phyloP scores from a whole-genome alignment of 2,113 vertebrate genomes.

The Actenoides hombroni region DNA sequence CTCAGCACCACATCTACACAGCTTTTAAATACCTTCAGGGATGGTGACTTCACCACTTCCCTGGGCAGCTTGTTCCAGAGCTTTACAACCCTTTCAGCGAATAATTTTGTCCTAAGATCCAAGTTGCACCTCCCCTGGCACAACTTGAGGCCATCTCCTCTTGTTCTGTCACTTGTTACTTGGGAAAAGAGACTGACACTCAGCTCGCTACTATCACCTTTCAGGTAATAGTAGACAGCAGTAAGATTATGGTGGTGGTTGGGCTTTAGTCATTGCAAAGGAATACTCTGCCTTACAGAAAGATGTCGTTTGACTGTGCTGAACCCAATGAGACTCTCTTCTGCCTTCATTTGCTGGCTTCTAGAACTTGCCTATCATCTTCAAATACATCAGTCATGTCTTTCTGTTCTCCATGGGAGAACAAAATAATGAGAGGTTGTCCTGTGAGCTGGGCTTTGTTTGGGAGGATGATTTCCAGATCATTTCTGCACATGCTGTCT shows the following conservation, averaged over 20 bases:
- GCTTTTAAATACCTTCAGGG: neutral
- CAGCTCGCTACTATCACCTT: neutral
- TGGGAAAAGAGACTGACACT: neutral
- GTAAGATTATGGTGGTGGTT: neutral
- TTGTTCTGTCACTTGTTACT: neutral
- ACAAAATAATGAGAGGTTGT: conserved; percentile 52
- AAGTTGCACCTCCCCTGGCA: neutral
- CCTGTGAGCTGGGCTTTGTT: neutral
- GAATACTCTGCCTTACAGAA: neutral
- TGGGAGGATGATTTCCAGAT: neutral
- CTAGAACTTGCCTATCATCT: conserved; percentile 10
- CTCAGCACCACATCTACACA: accelerated
- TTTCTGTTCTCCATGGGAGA: conserved; percentile 1
- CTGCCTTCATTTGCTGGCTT: neutral
- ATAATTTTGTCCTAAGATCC: neutral
- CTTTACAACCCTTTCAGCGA: neutral
- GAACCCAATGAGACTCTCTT: neutral
- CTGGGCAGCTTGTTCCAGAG: neutral
- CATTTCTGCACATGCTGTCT: accelerated
- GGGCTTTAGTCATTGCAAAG: neutral
- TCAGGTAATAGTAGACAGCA: neutral
- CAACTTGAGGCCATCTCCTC: neutral
- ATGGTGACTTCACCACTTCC: neutral
- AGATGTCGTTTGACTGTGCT: neutral
- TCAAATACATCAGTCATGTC: neutral